These are phyloP conservation scores for Gryllus bimaculatus DNA, from an alignment of 1,140 invertebrate genomes.

Conservation along the genomic window DNA sequence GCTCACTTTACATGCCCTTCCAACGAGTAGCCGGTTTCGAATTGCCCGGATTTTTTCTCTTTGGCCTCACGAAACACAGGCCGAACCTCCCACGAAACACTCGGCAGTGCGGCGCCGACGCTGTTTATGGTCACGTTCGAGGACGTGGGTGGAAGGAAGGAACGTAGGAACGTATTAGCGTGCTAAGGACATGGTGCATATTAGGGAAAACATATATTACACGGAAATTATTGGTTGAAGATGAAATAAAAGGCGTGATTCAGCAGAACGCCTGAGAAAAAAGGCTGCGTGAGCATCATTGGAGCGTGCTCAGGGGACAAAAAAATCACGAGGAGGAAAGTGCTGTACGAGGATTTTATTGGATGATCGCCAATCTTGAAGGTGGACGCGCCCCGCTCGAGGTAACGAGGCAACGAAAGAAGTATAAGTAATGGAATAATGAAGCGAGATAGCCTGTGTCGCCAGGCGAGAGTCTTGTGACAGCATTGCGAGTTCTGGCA, in stretches of 20 bases:
- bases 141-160: background rate
- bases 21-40: background rate
- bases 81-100: no score
- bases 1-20: background rate
- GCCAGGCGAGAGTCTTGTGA: no score
- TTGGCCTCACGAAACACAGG: no score
- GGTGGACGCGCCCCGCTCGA: background rate
- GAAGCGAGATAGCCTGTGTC: background rate
- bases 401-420: background rate
- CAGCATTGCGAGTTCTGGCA: no score
- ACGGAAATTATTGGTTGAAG: background rate
- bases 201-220: constrained; percentile 5
- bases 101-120: background rate
- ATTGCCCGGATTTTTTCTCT: background rate
- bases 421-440: background rate
- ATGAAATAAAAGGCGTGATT: background rate
- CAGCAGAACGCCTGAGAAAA: background rate
- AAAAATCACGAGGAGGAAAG: background rate
- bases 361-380: background rate
- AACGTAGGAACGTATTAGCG: background rate
- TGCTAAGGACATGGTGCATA: background rate
- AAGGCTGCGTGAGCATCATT: background rate
- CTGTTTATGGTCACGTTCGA: background rate
- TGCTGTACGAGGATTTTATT: background rate
- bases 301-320: background rate